Evolutionary conservation across 2,888 invertebrate species (phyloP).

Genomic region (Cephus sareptanus): DNA sequence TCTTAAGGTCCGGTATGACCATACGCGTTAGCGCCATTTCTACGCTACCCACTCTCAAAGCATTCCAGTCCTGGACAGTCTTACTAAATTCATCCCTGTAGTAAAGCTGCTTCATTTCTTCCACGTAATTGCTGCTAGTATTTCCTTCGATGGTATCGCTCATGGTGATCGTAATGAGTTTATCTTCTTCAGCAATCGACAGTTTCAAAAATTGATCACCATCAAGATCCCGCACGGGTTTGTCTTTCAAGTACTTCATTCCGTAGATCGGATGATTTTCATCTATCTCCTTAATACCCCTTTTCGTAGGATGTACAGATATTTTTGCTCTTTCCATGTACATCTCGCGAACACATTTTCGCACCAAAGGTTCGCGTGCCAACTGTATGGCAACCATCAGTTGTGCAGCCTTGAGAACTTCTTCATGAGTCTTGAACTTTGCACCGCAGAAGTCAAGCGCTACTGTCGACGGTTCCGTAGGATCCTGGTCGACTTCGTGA

Average conservation of each 20-base stretch:
- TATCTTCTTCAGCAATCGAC: conserved; percentile 83
- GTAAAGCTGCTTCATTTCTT: conserved; percentile 89
- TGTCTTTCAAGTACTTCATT: conserved; percentile 91
- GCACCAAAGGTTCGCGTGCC: conserved; percentile 89
- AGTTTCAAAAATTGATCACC: conserved; percentile 93
- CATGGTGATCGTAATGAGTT: conserved; percentile 78
- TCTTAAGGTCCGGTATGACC: conserved; percentile 88
- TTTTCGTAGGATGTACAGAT: conserved; percentile 84
- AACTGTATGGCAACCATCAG: conserved; percentile 96
- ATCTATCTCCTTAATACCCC: conserved; percentile 94
- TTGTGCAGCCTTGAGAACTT: conserved; percentile 89
- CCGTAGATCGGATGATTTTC: conserved; percentile 90
- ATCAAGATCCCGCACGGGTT: conserved; percentile 88
- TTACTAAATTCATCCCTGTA: conserved; percentile 94
- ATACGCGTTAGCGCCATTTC: conserved; percentile 88
- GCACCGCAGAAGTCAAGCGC: conserved; percentile 77
- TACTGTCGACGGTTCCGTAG: conserved; percentile 83
- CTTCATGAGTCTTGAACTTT: conserved; percentile 72
- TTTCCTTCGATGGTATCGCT: conserved; percentile 84
- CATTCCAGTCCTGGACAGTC: conserved; percentile 96
- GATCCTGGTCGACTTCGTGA: conserved; percentile 94
- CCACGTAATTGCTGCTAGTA: conserved; percentile 81
- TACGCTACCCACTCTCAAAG: conserved; percentile 86
- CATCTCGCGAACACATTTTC: conserved; percentile 86
- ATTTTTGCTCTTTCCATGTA: conserved; percentile 91